Evolutionary conservation across 2,113 vertebrate species (phyloP), one percentile per base, ranked within the genome.

Genomic region (Gavialis gangeticus): DNA sequence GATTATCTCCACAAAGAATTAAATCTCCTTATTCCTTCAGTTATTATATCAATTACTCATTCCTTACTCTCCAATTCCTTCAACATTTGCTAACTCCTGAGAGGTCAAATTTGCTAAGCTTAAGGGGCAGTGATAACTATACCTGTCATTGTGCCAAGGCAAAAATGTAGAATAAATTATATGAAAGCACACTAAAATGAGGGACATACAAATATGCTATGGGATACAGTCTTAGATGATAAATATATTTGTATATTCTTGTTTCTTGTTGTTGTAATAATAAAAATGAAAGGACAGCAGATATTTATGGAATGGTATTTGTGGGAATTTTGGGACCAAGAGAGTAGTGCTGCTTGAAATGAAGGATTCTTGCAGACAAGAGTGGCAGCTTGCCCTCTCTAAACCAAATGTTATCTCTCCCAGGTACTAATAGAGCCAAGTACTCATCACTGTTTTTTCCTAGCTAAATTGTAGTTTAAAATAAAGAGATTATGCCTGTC

Each of bases 1-100:
- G 55, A 2, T 2, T 86, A 5, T 75, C 71, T 56, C 8, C 4
- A 16, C 22, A 85, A 80, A 78, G 19, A 34, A 1, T 5, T n/a
- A 27, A 69, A 84, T 57, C 4, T 6, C 91, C 0, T 0, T 30
- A 86, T 4, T 67, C 5, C 77, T 69, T 75, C 55, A 79, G 62
- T 46, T 46, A 9, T 46, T 25, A 2, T 64, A 59, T 37, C 56
- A 89, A 7, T 12, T 5, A 46, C 71, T 46, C 1, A 76, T 71
- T 9, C 46, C 46, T 46, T 46, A 46, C 46, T 46, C 46, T 46
- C 46, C 46, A 46, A 46, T 46, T 46, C 19, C 21, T 73, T 73
- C 69, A 12, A 46, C 46, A 19, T 5, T 73, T 46, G 19, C 22
- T 71, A 34, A 12, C 30, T 71, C 34, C 37, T 25, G 12, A 9